phyloP scores from a whole-genome alignment of 2,888 invertebrate species.

The Apodemia duryi region DNA sequence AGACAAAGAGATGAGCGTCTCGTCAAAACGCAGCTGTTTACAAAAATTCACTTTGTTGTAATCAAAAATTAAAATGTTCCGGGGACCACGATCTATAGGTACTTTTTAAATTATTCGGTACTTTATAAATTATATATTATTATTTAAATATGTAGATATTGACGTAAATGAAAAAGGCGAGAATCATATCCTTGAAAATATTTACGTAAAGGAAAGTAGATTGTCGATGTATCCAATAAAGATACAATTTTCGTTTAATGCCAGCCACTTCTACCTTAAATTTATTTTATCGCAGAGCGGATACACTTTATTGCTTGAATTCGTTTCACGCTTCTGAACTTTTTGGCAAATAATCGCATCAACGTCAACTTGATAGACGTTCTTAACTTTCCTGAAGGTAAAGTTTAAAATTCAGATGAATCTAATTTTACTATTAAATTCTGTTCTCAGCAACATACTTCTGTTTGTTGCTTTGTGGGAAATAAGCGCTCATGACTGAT shows the following conservation, averaged over 20 bases:
- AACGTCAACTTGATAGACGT: neutral
- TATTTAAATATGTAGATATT: neutral
- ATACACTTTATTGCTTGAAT: slow-evolving; percentile 11
- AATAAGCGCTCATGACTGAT: no score
- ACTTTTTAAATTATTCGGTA: neutral
- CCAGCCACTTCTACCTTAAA: neutral
- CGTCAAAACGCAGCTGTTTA: no score
- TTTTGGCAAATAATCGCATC: neutral
- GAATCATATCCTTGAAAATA: neutral
- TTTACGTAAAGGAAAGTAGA: neutral
- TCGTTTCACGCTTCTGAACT: slow-evolving; percentile 10
- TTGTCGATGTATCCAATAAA: slow-evolving; percentile 10
- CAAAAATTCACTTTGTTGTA: no score
- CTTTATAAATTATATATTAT: neutral
- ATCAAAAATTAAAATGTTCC: no score
- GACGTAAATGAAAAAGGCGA: slow-evolving; percentile 6
- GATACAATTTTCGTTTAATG: neutral
- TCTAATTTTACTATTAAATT: neutral
- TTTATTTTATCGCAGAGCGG: neutral
- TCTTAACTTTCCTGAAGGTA: neutral
- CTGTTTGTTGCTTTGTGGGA: no score
- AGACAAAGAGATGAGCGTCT: no score
- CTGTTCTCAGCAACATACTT: no score
- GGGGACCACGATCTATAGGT: neutral
- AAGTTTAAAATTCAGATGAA: neutral